Percentiles rank a stretch among this genome's conserved stretches.
These are phyloP conservation scores for Dryobotodes eremita DNA, from an alignment of 2,888 invertebrate genomes.

Conservation along the genomic window DNA sequence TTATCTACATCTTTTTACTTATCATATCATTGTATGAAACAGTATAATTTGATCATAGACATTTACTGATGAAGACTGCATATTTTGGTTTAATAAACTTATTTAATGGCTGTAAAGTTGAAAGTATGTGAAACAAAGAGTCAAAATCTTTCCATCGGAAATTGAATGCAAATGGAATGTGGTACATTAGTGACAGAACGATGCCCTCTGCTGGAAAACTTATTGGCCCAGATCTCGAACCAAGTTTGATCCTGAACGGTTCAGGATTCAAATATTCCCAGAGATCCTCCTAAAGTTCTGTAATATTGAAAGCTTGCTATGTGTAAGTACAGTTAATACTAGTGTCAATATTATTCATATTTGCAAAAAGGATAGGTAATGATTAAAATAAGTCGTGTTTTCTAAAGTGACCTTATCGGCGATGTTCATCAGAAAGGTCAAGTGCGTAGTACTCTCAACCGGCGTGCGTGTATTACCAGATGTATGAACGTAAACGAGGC, in stretches of 20 bases:
- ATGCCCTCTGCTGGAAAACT: not conserved
- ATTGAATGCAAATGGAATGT: not conserved
- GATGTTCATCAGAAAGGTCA: not conserved
- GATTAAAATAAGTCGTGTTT: not conserved
- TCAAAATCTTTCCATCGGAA: not conserved
- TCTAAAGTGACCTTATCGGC: not conserved
- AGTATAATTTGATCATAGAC: not conserved
- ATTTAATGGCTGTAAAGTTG: not conserved
- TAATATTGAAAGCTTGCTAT: not conserved
- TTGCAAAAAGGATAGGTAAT: too few relatives aligned
- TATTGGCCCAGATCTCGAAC: not conserved
- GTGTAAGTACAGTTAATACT: not conserved
- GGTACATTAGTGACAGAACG: not conserved
- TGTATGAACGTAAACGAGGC: too few relatives aligned
- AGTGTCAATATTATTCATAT: not conserved
- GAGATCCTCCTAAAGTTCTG: not conserved
- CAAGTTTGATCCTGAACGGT: constrained; percentile 4
- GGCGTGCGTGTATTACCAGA: too few relatives aligned
- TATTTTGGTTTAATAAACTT: not conserved
- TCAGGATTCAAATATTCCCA: too few relatives aligned
- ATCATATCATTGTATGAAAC: not conserved
- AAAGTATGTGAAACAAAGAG: not conserved
- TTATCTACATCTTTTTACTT: not conserved
- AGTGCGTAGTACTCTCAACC: not conserved
- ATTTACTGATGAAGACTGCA: not conserved